phyloP scores from a whole-genome alignment of 2,797 vertebrate species.

The Helarctos malayanus region DNA sequence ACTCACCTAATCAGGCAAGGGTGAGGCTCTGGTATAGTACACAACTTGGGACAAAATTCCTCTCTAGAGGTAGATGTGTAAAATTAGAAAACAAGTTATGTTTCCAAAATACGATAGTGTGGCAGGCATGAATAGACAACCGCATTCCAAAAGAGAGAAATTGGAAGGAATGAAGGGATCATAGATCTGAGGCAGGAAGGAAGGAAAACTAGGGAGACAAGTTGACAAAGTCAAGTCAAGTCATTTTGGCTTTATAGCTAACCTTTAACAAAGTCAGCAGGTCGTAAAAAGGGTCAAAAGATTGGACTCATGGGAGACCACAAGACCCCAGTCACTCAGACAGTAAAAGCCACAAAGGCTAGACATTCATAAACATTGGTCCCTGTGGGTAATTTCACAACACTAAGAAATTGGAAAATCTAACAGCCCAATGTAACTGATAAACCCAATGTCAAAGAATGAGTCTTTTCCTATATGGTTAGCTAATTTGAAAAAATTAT shows the following conservation, averaged over 20 bases:
- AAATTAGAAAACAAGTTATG: neutral
- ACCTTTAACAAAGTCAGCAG: neutral
- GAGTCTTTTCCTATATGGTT: neutral
- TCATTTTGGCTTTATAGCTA: neutral
- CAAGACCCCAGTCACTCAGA: neutral
- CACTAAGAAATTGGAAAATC: neutral
- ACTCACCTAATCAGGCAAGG: neutral
- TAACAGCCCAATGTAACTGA: neutral
- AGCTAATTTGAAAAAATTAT: neutral
- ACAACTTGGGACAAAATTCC: neutral
- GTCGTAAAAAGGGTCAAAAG: neutral
- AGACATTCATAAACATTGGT: neutral
- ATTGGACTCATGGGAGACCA: neutral
- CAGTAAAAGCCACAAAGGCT: neutral
- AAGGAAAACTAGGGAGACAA: neutral
- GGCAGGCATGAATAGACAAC: neutral
- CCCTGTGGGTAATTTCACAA: neutral
- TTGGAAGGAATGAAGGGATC: neutral
- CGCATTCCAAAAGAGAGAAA: neutral
- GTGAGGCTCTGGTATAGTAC: neutral
- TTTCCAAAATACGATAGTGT: neutral
- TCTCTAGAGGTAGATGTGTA: neutral
- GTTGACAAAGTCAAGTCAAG: neutral
- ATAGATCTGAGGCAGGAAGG: neutral
- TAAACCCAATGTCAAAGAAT: neutral